Evolutionary conservation across 2,113 vertebrate genomes (phyloP).

Genomic region (Callocephalon fimbriatum): DNA sequence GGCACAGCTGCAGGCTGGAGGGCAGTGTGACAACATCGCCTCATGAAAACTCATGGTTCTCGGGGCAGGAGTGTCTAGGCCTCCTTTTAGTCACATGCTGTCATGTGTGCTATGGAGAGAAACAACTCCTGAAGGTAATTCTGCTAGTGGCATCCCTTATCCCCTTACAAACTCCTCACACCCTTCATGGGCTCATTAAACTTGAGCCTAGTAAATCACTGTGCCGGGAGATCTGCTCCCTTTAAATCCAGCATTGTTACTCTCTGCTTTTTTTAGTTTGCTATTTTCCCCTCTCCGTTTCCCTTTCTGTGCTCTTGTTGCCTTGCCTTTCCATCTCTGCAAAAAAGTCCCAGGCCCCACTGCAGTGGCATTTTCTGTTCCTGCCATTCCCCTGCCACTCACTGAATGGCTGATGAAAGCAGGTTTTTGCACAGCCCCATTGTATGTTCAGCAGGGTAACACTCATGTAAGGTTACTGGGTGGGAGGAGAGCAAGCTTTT

Average conservation of each 20-base stretch:
- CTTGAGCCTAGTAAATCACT: not conserved
- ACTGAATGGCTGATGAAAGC: not conserved
- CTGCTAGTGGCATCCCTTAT: not conserved
- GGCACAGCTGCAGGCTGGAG: not conserved
- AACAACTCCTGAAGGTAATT: not conserved
- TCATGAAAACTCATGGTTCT: not conserved
- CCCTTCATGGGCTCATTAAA: not conserved
- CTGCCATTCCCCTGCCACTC: not conserved
- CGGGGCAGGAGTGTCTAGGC: not conserved
- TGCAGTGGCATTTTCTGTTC: not conserved
- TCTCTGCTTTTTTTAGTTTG: not conserved
- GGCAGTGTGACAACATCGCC: not conserved
- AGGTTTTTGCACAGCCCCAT: fast-evolving
- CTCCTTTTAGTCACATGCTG: not conserved
- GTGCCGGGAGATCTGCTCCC: not conserved
- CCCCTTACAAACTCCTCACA: not conserved
- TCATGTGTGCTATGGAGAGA: not conserved
- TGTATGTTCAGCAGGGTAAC: not conserved
- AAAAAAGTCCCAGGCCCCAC: not conserved
- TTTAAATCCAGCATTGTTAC: not conserved
- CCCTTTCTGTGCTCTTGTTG: not conserved
- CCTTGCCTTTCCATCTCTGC: not conserved
- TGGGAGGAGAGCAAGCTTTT: not conserved
- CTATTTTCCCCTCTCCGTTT: not conserved
- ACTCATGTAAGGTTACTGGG: not conserved